A percentile compares a stretch with the other conserved stretches of the same genome.
Evolutionary conservation across 2,888 invertebrate species (phyloP).

Genomic region (Dinocampus coccinellae): DNA sequence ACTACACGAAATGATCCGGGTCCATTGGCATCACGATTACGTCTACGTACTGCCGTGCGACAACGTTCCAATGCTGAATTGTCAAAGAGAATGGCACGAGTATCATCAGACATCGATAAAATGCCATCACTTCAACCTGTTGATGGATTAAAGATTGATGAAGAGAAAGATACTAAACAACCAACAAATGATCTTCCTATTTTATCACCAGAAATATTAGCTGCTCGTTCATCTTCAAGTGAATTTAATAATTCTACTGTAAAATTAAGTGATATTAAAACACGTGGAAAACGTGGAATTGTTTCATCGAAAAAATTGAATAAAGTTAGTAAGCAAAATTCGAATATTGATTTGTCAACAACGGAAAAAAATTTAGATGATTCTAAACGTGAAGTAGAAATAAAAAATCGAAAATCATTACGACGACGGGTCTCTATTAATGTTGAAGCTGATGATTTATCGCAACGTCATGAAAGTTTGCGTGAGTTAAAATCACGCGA

Average conservation of each 20-base stretch:
- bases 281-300: neutral
- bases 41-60: constrained; percentile 33
- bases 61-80: constrained; percentile 37
- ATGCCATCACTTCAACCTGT: constrained; percentile 72
- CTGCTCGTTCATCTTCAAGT: constrained; percentile 7
- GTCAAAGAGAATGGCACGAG: constrained; percentile 49
- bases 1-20: constrained; percentile 36
- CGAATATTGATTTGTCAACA: constrained; percentile 22
- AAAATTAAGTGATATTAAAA: neutral
- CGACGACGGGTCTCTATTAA: constrained; percentile 34
- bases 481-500: constrained; percentile 33
- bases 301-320: constrained; percentile 1
- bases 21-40: constrained; percentile 48
- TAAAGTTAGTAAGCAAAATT: constrained; percentile 10
- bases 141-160: constrained; percentile 31
- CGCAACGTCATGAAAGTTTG: constrained; percentile 34
- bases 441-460: constrained; percentile 36
- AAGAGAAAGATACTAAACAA: constrained; percentile 44
- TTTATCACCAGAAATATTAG: constrained; percentile 44
- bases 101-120: constrained; percentile 69
- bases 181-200: constrained; percentile 50
- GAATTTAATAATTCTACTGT: neutral
- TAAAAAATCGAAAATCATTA: constrained; percentile 37
- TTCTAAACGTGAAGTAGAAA: constrained; percentile 31
- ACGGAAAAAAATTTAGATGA: constrained; percentile 38